Evolutionary conservation across 2,113 vertebrate species (phyloP), one percentile per base, ranked within the genome.

Genomic region (Petrocephalus microphthalmus): DNA sequence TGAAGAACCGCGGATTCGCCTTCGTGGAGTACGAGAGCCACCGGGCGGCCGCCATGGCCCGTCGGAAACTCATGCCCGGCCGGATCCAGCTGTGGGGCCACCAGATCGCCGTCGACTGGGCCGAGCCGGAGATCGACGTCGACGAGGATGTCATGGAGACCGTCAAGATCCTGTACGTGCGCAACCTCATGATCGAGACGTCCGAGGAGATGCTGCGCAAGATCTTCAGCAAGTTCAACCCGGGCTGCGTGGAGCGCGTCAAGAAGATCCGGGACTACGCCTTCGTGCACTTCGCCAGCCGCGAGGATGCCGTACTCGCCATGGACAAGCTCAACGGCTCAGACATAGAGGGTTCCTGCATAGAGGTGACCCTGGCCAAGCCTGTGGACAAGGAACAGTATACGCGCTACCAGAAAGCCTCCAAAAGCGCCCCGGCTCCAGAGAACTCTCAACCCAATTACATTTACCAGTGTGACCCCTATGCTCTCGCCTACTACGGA

Each of bases 61-160:
- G 98, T 90, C 96, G 98, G 90, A 99, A 99, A 93, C 94, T 99
- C 90, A 99, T 99, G 98, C 98, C 98, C 0, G 98, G 98, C 53
- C 96, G 98, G 85, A 99, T 99, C 92, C 97, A 99, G 89, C 95
- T 99, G 56, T 99, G 98, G 98, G 98, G 98, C 78, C 98, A 99
- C 89, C 98, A 99, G 93, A 99, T 99, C 6, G 98, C 98, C 7
- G 98, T 99, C 87, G 98, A 99, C 92, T 99, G 98, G 98, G 98
- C 98, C 0, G 98, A 99, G 90, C 98, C 98, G 0, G 98, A 99
- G 93, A 98, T 99, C 29, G 98, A 99, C 57, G 98, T 99, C 60
- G 98, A 99, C 6, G 98, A 99, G 95, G 98, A 99, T 0, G 96
- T 99, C 71, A 99, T 99, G 98, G 98, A 99, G 91, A 99, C 98